phyloP scores from a whole-genome alignment of 1,140 invertebrate species.

The Lepidurus packardi region DNA sequence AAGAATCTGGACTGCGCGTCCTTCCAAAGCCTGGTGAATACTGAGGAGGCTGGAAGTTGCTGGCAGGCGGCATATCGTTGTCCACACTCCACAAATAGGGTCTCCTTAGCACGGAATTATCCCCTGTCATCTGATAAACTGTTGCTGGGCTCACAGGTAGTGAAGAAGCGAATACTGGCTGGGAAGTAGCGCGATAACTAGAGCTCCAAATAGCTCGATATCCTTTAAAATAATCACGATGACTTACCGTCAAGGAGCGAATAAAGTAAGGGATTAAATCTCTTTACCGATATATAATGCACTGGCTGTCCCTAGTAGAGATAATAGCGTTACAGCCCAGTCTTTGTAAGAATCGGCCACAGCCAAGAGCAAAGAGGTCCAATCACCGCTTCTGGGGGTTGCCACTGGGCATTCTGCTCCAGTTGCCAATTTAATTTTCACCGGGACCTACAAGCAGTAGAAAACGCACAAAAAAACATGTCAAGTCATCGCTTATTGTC shows the following conservation, averaged over 20 bases:
- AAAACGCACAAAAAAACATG: background rate
- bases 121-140: background rate
- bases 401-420: slow-evolving; percentile 25
- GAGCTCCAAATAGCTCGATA: slow-evolving; percentile 26
- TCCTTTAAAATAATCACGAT: background rate
- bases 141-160: background rate
- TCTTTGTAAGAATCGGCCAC: slow-evolving; percentile 29
- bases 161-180: slow-evolving; percentile 22
- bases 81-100: slow-evolving; percentile 31
- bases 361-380: background rate
- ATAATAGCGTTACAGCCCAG: slow-evolving; percentile 29
- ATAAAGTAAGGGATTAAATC: background rate
- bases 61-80: background rate
- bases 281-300: slow-evolving; percentile 33
- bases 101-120: slow-evolving; percentile 23
- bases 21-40: background rate
- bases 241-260: background rate
- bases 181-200: slow-evolving; percentile 23
- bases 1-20: background rate
- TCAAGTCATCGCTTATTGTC: background rate
- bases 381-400: background rate
- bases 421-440: slow-evolving; percentile 17
- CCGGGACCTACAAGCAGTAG: slow-evolving; percentile 24
- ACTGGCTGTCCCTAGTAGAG: slow-evolving; percentile 25
- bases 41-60: slow-evolving; percentile 6